Conservation (phyloP, 2,888 invertebrate species). For the Mycalesis mineus region DNA sequence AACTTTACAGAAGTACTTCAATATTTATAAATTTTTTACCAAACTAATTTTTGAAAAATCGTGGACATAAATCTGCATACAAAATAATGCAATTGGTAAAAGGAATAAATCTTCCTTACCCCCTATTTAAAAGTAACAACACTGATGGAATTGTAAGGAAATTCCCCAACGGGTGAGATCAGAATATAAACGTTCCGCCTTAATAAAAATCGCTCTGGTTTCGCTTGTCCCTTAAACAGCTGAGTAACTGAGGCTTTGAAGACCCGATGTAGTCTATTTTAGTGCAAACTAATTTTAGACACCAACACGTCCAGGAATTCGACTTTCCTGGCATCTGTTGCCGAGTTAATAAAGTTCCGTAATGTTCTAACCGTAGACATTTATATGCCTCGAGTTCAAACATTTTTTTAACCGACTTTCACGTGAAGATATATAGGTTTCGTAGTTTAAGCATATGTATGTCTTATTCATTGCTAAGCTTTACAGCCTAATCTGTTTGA, state of each 20-base stretch:
- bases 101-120: too few relatives aligned
- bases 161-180: too few relatives aligned
- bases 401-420: neutral
- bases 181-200: neutral
- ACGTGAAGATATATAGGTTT: neutral
- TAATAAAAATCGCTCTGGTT: neutral
- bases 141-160: too few relatives aligned
- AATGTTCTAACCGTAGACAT: slow-evolving; percentile 1
- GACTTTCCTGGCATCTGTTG: slow-evolving; percentile 14
- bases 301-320: slow-evolving; percentile 5
- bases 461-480: too few relatives aligned
- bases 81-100: too few relatives aligned
- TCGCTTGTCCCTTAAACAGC: neutral
- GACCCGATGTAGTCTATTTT: slow-evolving; percentile 2
- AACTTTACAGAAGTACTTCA: too few relatives aligned
- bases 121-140: too few relatives aligned
- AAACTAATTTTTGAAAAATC: too few relatives aligned
- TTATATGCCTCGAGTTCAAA: neutral
- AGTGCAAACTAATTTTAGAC: slow-evolving; percentile 5
- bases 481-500: too few relatives aligned
- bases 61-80: too few relatives aligned
- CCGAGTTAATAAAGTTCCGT: slow-evolving; percentile 2
- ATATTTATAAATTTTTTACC: too few relatives aligned
- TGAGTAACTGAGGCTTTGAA: neutral
- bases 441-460: too few relatives aligned